Evolutionary conservation across 2,113 vertebrate species (phyloP), one percentile per base, ranked within the genome.

Genomic region (Callionymus lyra): DNA sequence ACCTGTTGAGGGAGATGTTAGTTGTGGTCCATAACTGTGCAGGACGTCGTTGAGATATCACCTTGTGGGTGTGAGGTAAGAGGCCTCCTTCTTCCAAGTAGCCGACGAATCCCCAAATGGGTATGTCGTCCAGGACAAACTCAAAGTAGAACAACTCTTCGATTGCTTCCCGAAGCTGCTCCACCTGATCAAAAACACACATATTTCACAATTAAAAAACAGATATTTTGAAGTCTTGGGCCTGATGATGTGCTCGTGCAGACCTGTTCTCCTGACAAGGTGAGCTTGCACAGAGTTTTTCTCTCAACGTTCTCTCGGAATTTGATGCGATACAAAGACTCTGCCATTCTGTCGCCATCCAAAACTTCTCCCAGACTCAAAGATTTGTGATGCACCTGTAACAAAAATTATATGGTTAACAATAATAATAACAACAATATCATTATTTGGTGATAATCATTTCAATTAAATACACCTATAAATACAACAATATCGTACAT

Each of bases 71-170:
- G 56, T 94, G 91, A 53, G 91, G 91, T 53, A 93, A 65, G 72
- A 93, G 92, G 45, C 90, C 90, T 15, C 89, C 93, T 66, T 94
- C 91, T 58, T 94, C 91, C 68, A 94, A 88, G 75, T 93, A 92
- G 38, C 91, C 91, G 59, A 94, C 89, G 55, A 94, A 94, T 18
- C 91, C 91, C 68, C 88, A 90, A 48, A 94, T 85, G 10, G 91
- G 90, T 63, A 93, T 81, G 46, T 94, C 91, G 32, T 93, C 91
- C 59, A 94, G 68, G 59, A 93, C 90, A 69, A 94, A 94, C 56
- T 94, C 91, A 76, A 93, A 94, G 84, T 93, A 94, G 72, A 91
- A 94, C 10, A 94, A 75, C 66, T 93, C 91, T 59, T 94, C 91
- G 1, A 94, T 88, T 36, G 91, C 91, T 58, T 90, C 86, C 9